Conservation (phyloP, 2,888 invertebrate genomes). For the Tortricodes alternella region DNA sequence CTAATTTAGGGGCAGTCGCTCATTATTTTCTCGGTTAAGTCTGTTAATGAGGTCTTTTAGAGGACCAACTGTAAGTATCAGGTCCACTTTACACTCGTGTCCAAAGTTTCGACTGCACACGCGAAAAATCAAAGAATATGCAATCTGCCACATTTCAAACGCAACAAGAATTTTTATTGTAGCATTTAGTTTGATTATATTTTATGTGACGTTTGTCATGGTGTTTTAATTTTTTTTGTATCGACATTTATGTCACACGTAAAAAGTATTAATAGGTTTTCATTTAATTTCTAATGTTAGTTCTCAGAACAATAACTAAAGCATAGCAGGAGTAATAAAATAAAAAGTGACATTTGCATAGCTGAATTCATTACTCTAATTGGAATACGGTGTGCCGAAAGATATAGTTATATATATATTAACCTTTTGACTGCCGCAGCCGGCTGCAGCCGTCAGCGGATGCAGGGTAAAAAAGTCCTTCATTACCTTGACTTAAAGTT, state of each 20-base stretch:
- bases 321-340: too few relatives aligned
- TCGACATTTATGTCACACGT: neutral
- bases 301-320: too few relatives aligned
- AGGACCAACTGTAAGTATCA: constrained; percentile 66
- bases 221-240: neutral
- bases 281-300: too few relatives aligned
- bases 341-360: too few relatives aligned
- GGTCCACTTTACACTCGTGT: constrained; percentile 72
- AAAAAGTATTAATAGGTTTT: neutral
- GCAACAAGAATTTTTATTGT: constrained; percentile 21
- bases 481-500: too few relatives aligned
- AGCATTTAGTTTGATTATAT: constrained; percentile 11
- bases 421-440: too few relatives aligned
- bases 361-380: too few relatives aligned
- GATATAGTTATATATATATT: too few relatives aligned
- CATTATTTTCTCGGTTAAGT: constrained; percentile 47
- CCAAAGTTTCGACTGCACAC: constrained; percentile 61
- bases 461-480: too few relatives aligned
- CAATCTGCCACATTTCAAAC: constrained; percentile 75
- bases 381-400: too few relatives aligned
- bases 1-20: constrained; percentile 27
- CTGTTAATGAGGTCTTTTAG: constrained; percentile 57
- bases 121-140: constrained; percentile 71
- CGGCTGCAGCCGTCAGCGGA: too few relatives aligned
- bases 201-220: constrained; percentile 18